Evolutionary conservation across 2,113 vertebrate genomes (phyloP), one percentile per base, ranked within the genome.

Genomic region (Cyanoramphus novaezelandiae): DNA sequence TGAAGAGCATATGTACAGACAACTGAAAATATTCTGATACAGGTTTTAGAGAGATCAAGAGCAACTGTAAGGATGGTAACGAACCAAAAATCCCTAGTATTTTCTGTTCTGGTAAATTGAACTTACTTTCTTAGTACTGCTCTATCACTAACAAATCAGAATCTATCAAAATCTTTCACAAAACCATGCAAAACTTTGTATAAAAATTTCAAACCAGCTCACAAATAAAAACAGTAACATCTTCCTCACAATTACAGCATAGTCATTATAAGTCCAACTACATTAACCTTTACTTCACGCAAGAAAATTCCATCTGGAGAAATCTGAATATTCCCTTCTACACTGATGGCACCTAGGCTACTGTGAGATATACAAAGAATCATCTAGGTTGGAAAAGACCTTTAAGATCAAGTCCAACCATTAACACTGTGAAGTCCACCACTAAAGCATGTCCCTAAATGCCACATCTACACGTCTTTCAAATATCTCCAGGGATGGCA

Each of bases 11-110:
- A 35, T 10, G 57, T 64, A 89, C 55, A 81, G 64, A 92, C 41
- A 89, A 85, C 52, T 82, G 74, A 33, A 55, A 93, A 75, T 59
- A 88, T 23, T 78, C 86, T 70, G 37, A 87, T 43, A 47, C 37
- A 64, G 81, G 65, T 63, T 94, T 93, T 83, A 92, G 27, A 28
- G 46, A 92, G 86, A 92, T 86, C 83, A 91, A 86, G 81, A 82
- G 62, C 27, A 57, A 75, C 53, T 68, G 55, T 19, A 47, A 92
- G 50, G n/a, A 94, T 9, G 4, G 80, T 64, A 93, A 80, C n/a
- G 27, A 90, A 88, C 23, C 19, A 91, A 76, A 79, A 89, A 65
- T 44, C 43, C 41, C 33, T 25, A 57, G 8, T 52, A 91, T 23
- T 62, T 55, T 31, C 31, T 11, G 7, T 59, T 68, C 67, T 31